Conservation (phyloP, 1,140 invertebrate genomes). For the Hylaeus anthracinus region DNA sequence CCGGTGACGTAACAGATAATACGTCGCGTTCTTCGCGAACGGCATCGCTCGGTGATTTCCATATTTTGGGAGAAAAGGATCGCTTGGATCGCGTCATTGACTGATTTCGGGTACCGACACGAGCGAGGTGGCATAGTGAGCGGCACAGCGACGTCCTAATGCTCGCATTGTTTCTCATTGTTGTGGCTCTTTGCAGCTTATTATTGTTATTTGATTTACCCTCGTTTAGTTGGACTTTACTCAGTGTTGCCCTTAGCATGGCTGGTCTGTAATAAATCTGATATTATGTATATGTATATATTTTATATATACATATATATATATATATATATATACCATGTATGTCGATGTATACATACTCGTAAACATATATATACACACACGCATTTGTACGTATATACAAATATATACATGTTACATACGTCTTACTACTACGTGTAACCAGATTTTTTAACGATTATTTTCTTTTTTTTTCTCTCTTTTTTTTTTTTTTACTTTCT, state of each 20-base stretch:
- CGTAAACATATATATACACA: conserved; percentile 45
- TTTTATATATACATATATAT: conserved; percentile 55
- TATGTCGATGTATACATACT: conserved; percentile 45
- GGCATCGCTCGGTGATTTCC: not conserved
- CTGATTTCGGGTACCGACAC: conserved; percentile 4
- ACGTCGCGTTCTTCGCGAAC: too few species aligned
- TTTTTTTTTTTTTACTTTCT: conserved; percentile 52
- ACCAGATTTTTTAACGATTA: conserved; percentile 23
- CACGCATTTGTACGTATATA: conserved; percentile 36
- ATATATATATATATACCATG: conserved; percentile 40
- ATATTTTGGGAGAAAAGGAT: not conserved
- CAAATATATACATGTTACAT: conserved; percentile 50
- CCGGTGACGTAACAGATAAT: too few species aligned
- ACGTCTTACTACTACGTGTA: conserved; percentile 42
- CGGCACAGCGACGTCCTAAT: conserved; percentile 71
- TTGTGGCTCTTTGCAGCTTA: conserved; percentile 82
- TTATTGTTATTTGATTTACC: conserved; percentile 77
- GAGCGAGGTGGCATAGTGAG: conserved; percentile 65
- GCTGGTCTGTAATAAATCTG: conserved; percentile 74
- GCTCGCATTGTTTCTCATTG: conserved; percentile 82
- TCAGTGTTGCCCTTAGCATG: conserved; percentile 81
- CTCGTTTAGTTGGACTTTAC: conserved; percentile 72
- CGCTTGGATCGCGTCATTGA: not conserved
- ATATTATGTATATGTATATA: conserved; percentile 56
- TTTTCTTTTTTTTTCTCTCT: conserved; percentile 7